phyloP scores from a whole-genome alignment of 2,113 vertebrate species.

The Rhabdornis inornatus region DNA sequence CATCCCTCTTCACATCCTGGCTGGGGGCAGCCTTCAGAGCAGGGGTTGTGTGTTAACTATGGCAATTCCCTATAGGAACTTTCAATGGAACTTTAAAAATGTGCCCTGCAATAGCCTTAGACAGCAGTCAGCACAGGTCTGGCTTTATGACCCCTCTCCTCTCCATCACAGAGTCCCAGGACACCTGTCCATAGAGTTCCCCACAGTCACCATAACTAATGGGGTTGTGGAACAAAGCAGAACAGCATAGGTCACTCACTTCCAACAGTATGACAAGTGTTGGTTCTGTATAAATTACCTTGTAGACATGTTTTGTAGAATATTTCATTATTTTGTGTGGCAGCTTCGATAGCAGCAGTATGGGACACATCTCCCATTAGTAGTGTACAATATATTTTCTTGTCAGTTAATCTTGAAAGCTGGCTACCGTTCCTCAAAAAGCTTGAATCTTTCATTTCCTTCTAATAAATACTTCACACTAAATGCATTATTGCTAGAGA shows the following conservation, averaged over 20 bases:
- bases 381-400: constrained; percentile 54
- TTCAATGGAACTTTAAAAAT: constrained; percentile 42
- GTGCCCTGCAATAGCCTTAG: constrained; percentile 35
- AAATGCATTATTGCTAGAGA: constrained; percentile 31
- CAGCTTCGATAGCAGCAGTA: constrained; percentile 32
- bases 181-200: constrained; percentile 53
- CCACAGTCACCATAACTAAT: constrained; percentile 54
- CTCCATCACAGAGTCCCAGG: constrained; percentile 43
- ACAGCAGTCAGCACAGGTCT: constrained; percentile 52
- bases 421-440: constrained; percentile 20
- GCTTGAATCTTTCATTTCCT: constrained; percentile 54
- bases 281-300: constrained; percentile 46
- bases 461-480: constrained; percentile 63
- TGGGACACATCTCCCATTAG: constrained; percentile 53
- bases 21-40: background rate
- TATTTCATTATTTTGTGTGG: constrained; percentile 60
- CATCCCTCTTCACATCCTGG: background rate
- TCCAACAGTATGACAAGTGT: constrained; percentile 33
- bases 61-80: constrained; percentile 26
- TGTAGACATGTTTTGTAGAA: constrained; percentile 57
- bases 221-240: constrained; percentile 32
- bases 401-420: constrained; percentile 68
- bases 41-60: background rate
- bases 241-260: constrained; percentile 44
- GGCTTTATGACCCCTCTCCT: constrained; percentile 39